Percentiles rank a stretch among this genome's conserved stretches.
phyloP scores from a whole-genome alignment of 37 sponge, comb jelly and placozoan genomes.

The Cliona cf. orientalis region DNA sequence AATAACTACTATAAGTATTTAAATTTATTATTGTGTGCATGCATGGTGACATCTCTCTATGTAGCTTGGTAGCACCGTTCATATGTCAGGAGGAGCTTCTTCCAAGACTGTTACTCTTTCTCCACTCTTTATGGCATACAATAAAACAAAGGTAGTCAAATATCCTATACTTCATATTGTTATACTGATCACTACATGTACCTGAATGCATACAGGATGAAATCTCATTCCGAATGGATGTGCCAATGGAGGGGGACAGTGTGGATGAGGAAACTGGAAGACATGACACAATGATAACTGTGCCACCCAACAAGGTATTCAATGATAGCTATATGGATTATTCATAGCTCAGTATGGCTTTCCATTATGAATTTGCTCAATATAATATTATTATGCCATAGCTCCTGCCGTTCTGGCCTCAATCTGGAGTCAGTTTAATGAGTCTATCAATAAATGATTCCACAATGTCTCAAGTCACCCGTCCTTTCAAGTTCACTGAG shows the following conservation, averaged over 20 bases:
- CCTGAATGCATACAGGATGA: too few relatives aligned
- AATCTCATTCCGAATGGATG: too few relatives aligned
- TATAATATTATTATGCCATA: too few relatives aligned
- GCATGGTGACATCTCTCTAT: neutral
- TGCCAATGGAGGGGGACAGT: too few relatives aligned
- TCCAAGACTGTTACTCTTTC: slow-evolving; percentile 78
- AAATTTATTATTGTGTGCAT: neutral
- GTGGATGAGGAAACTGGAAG: too few relatives aligned
- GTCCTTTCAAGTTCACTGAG: slow-evolving; percentile 45
- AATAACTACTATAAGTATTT: neutral
- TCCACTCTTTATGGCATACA: slow-evolving; percentile 74
- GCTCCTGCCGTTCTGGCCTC: slow-evolving; percentile 60
- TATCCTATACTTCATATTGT: neutral
- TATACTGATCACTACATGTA: too few relatives aligned
- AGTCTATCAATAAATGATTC: slow-evolving; percentile 4
- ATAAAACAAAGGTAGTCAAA: slow-evolving; percentile 70
- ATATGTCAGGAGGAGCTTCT: slow-evolving; percentile 38
- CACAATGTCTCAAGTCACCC: neutral
- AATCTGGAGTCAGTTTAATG: slow-evolving; percentile 4
- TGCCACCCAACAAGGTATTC: neutral
- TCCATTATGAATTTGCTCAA: too few relatives aligned
- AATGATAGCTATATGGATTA: neutral
- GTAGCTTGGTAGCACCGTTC: slow-evolving; percentile 60
- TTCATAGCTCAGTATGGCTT: neutral
- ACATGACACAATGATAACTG: neutral